Evolutionary conservation across 2,888 invertebrate genomes (phyloP), one percentile per base, ranked within the genome.

Genomic region (Galerucella nymphaeae): DNA sequence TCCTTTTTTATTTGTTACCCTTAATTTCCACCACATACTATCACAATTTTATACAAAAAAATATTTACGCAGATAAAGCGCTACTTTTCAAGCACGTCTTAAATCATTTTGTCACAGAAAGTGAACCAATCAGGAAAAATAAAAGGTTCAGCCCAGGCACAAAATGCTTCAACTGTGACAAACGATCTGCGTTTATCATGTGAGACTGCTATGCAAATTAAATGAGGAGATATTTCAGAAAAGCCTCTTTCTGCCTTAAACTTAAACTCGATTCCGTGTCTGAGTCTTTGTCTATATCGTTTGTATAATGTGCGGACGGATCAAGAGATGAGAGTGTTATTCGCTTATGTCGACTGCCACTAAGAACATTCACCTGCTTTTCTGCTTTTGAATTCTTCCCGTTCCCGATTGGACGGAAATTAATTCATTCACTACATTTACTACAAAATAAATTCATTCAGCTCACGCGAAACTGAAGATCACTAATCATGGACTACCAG

Each of bases 51-150:
- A 30, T 30, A 8, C 30, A 30, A 20, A 23, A 20, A 57, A 57
- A 57, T 23, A 11, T 59, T n/a, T 38, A 8, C 16, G n/a, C 8
- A 14, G 9, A 30, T 38, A 14, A 30, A 8, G 58, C 30, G 30
- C 11, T 30, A 58, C 30, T 8, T 53, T 50, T 53, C n/a, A 6
- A 82, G 82, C 84, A 84, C 84, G 85, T 83, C 78, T 77, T 81
- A 80, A 82, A 84, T 82, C 83, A 81, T 84, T 84, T 84, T 84
- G 84, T 84, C 84, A 83, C 81, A 78, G 80, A 82, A 83, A 84
- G 84, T 82, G 84, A 83, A 82, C 83, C 84, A 85, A 85, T 85
- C 84, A 84, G 81, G 80, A 81, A 83, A 84, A 84, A 83, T 84
- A 85, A 84, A 84, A 83, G 83, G 81, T 81, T 79, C 82, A 83